Percentiles rank a stretch among this genome's conserved stretches.
Evolutionary conservation across 2,888 invertebrate species (phyloP).

Genomic region (Trissolcus japonicus): DNA sequence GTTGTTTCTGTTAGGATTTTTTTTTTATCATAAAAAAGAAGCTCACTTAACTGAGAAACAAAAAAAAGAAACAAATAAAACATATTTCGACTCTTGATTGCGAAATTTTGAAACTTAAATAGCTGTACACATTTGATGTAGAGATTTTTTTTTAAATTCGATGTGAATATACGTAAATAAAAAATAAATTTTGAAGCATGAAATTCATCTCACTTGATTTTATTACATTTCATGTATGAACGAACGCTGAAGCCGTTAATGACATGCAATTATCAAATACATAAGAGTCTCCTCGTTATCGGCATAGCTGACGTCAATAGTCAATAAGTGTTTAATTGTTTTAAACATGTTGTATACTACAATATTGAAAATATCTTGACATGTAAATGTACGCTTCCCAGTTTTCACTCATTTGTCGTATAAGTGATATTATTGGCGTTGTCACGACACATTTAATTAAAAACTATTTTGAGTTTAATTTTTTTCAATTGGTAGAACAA

Average conservation of each 20-base stretch:
- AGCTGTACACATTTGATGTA: too few species aligned
- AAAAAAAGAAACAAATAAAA: too few species aligned
- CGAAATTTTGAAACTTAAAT: too few species aligned
- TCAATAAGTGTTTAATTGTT: conserved; percentile 13
- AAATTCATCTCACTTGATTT: conserved; percentile 3
- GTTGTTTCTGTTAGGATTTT: too few species aligned
- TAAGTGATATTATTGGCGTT: background rate
- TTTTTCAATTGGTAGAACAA: too few species aligned
- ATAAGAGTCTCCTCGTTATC: conserved; percentile 32
- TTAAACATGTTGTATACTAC: background rate
- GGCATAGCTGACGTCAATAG: conserved; percentile 17
- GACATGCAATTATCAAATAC: conserved; percentile 37
- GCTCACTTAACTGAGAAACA: too few species aligned
- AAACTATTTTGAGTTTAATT: too few species aligned
- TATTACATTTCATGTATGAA: conserved; percentile 13
- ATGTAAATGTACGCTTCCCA: conserved; percentile 1
- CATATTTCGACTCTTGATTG: too few species aligned
- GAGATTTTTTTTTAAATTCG: too few species aligned
- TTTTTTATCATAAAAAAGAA: too few species aligned
- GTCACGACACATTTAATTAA: too few species aligned
- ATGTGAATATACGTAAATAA: conserved; percentile 29
- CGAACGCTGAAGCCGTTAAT: conserved; percentile 31
- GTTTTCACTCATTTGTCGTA: background rate
- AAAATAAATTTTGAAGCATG: conserved; percentile 12
- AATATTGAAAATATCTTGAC: conserved; percentile 10